Conservation (phyloP, 1,140 invertebrate genomes). For the Cheumatopsyche charites region DNA sequence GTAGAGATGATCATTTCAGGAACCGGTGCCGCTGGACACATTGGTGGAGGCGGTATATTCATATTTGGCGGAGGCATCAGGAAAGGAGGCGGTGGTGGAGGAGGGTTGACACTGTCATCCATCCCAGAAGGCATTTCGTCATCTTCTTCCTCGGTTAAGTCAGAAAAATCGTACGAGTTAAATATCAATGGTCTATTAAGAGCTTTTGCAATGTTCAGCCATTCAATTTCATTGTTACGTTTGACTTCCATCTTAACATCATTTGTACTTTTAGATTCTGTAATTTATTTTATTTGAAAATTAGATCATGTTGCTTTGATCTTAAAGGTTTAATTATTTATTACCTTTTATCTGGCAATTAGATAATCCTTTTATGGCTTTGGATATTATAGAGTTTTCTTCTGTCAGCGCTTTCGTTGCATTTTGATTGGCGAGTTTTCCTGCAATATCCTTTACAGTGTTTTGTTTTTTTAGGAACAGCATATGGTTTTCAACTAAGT, state of each 20-base stretch:
- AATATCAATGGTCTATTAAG: conserved; percentile 84
- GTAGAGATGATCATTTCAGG: background rate
- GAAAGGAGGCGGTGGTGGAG: conserved; percentile 71
- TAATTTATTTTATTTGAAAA: background rate
- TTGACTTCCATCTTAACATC: conserved; percentile 67
- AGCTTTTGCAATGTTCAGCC: conserved; percentile 88
- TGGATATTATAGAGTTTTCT: conserved; percentile 79
- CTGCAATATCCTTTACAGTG: conserved; percentile 86
- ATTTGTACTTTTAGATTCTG: conserved; percentile 25
- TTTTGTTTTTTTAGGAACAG: conserved; percentile 32
- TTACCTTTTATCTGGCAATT: conserved; percentile 34
- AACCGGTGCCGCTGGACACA: conserved; percentile 41
- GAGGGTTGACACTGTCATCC: conserved; percentile 68
- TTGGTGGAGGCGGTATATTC: conserved; percentile 54
- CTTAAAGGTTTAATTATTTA: background rate
- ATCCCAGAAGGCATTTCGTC: conserved; percentile 67
- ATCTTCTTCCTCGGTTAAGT: conserved; percentile 81
- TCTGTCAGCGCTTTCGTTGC: conserved; percentile 61
- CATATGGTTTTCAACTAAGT: conserved; percentile 31
- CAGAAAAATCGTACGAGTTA: conserved; percentile 96
- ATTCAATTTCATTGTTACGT: conserved; percentile 93
- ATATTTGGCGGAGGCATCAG: conserved; percentile 53
- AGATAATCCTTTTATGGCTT: conserved; percentile 86
- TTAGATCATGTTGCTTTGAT: too few relatives aligned
- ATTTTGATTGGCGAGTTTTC: conserved; percentile 71